Base-by-base conservation (phyloP, 2,797 vertebrate species). In the Lates japonicus region DNA sequence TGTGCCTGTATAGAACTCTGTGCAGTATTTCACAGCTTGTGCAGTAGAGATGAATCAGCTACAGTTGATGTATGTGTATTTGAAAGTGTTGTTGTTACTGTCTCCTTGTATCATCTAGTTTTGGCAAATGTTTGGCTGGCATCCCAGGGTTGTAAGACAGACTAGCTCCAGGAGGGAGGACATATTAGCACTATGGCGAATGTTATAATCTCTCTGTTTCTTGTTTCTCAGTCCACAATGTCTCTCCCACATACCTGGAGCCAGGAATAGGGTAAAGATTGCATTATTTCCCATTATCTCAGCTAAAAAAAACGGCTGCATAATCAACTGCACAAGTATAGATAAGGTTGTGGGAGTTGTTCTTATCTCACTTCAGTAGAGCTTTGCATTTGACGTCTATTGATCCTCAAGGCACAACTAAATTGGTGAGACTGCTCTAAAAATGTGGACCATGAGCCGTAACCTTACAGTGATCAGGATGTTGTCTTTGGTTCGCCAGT, bases 181-280 rank as follows among this genome's bases (percentile, higher is more conserved):
- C 65, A 66, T 72, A 82, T 87, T 79, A 84, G 73, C 61, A 33
- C 70, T 68, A 67, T 41, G 74, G 73, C 67, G 54, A 78, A 82
- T 82, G 65, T 88, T 85, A 88, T 82, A 73, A 75, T 86, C 48
- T 81, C 19, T 81, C 29, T 76, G 54, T 82, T 55, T 76, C 35
- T 65, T 84, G 44, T 90, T 87, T 88, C 83, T 70, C 93, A 99
- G 97, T 93, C 97, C 93, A 97, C 97, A 60, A 99, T 99, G 97
- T 99, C 98, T 93, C 97, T 83, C 97, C 97, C 37, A 98, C 97
- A 11, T 99, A 99, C 94, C 93, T 99, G 96, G 97, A 99, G 92
- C 97, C 97, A 83, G 98, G 98, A 92, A 98, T 99, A 31, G 98
- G 98, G 97, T 98, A 96, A n/a, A 97, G 97, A 59, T 64, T 2